Evolutionary conservation across 2,888 invertebrate species (phyloP).

Genomic region (Pelosia muscerda): DNA sequence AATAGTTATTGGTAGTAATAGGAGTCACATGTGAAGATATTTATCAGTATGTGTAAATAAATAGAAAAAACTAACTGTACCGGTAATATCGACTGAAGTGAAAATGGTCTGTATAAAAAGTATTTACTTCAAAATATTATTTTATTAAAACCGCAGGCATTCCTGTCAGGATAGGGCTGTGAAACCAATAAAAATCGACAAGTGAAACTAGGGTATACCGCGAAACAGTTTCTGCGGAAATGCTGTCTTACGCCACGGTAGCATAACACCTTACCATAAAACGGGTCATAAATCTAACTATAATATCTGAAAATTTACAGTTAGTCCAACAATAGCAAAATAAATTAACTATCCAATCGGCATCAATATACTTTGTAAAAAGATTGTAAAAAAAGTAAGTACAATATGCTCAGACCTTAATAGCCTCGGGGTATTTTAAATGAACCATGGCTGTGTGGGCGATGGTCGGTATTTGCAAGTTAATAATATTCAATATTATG

Average conservation of each 20-base stretch:
- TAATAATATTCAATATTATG: conserved; percentile 22
- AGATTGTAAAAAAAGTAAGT: conserved; percentile 3
- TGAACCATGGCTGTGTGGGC: conserved; percentile 30
- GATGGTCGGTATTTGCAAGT: conserved; percentile 21
- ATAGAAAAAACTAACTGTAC: no score
- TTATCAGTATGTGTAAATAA: no score
- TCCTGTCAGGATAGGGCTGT: no score
- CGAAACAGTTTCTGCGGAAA: not conserved
- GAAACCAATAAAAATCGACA: no score
- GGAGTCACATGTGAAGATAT: no score
- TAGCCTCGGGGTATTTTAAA: conserved; percentile 17
- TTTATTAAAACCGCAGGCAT: no score
- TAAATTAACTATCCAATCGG: not conserved
- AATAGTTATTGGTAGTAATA: no score
- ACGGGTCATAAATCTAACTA: not conserved
- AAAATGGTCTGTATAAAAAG: no score
- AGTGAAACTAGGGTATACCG: not conserved
- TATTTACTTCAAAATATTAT: no score
- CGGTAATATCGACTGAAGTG: no score
- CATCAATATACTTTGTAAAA: conserved; percentile 1
- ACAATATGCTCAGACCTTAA: conserved; percentile 3
- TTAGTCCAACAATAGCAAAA: not conserved
- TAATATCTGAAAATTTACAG: not conserved
- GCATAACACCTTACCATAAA: not conserved
- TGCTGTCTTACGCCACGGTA: not conserved